Percentiles rank a stretch among this genome's conserved stretches.
phyloP scores from a whole-genome alignment of 2,113 vertebrate genomes.

The Megaleporinus macrocephalus region DNA sequence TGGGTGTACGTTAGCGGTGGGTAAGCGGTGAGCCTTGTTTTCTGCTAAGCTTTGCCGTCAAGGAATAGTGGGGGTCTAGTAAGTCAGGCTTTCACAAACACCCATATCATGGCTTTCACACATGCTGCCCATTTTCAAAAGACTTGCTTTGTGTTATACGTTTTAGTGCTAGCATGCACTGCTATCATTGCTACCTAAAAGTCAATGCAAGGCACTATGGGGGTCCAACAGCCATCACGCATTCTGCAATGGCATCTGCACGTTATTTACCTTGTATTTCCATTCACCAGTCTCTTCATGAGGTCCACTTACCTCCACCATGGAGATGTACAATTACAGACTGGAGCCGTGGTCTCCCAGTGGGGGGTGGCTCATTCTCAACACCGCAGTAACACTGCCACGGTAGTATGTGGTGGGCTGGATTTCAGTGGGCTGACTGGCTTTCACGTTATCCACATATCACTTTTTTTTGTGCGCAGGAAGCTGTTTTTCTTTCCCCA shows the following conservation, averaged over 20 bases:
- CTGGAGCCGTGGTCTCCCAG: neutral
- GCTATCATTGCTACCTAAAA: neutral
- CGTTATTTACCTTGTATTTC: neutral
- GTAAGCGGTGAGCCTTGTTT: no score
- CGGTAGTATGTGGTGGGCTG: neutral
- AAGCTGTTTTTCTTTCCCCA: neutral
- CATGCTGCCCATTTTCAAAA: neutral
- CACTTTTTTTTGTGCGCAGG: neutral
- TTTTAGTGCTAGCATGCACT: neutral
- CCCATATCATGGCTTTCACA: neutral
- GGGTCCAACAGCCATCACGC: neutral
- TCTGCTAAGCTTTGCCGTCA: no score
- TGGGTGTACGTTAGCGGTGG: no score
- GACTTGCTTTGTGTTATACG: no score
- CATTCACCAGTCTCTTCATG: neutral
- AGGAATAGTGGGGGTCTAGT: no score
- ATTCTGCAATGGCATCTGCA: neutral
- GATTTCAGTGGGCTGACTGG: neutral
- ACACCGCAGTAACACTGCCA: neutral
- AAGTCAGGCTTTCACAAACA: neutral
- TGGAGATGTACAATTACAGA: neutral
- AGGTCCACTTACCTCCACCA: neutral
- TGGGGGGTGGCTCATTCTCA: neutral
- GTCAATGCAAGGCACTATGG: neutral
- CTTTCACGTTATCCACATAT: neutral